A percentile compares a stretch with the other conserved stretches of the same genome.
phyloP scores from a whole-genome alignment of 2,113 vertebrate species.

The Bagarius yarrelli region DNA sequence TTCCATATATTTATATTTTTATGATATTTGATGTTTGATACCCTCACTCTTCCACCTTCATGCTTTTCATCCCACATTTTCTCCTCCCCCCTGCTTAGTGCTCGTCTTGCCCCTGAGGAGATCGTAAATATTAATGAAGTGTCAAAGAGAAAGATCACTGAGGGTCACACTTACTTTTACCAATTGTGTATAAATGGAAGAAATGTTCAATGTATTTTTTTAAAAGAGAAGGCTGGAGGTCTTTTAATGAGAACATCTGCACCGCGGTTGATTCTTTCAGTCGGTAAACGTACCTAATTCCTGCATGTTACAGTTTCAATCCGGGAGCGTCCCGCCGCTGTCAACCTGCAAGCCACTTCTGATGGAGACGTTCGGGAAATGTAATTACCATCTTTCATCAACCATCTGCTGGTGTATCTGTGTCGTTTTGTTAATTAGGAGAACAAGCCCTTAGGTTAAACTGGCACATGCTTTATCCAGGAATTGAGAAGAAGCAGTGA shows the following conservation, averaged over 20 bases:
- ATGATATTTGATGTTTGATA: too few relatives aligned
- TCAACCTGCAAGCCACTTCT: conserved; percentile 38
- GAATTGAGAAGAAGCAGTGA: neutral
- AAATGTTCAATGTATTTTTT: neutral
- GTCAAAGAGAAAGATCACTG: neutral
- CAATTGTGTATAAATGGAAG: neutral
- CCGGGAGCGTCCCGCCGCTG: neutral
- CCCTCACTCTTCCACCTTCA: neutral
- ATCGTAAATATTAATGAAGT: conserved; percentile 27
- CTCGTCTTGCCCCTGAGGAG: neutral
- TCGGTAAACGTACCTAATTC: neutral
- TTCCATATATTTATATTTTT: neutral
- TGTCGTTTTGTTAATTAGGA: conserved; percentile 37
- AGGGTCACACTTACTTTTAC: neutral
- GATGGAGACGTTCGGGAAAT: conserved; percentile 35
- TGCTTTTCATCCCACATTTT: neutral
- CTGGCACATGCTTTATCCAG: neutral
- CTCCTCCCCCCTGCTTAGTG: neutral
- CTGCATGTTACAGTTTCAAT: neutral
- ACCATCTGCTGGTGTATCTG: conserved; percentile 40
- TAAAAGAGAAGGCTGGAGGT: neutral
- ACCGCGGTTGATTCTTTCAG: neutral
- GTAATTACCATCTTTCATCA: conserved; percentile 37
- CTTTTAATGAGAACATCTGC: neutral
- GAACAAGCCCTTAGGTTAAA: conserved; percentile 34